A percentile compares a stretch with the other conserved stretches of the same genome.
Evolutionary conservation across 2,888 invertebrate species (phyloP).

Genomic region (Lasioglossum villosulum): DNA sequence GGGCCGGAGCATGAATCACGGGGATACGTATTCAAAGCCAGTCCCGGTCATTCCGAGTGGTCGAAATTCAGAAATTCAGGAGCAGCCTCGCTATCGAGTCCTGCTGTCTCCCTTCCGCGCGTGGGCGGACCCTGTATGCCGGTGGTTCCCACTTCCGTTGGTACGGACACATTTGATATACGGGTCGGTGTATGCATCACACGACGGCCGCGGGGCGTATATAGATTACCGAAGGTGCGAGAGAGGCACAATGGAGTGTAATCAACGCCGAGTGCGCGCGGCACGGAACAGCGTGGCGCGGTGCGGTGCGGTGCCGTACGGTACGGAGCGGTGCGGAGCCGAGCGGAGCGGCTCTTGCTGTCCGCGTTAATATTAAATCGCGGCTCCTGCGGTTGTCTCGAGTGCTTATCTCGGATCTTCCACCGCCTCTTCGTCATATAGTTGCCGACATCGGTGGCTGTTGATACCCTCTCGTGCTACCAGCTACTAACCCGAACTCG

Average conservation of each 20-base stretch:
- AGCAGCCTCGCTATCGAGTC: slow-evolving; percentile 50
- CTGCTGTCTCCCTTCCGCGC: slow-evolving; percentile 12
- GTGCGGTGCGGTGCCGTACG: slow-evolving; percentile 58
- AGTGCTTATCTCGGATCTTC: slow-evolving; percentile 76
- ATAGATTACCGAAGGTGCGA: slow-evolving; percentile 80
- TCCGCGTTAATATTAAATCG: slow-evolving; percentile 79
- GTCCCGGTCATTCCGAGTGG: slow-evolving; percentile 40
- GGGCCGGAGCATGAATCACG: slow-evolving; percentile 43
- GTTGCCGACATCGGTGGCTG: slow-evolving; percentile 62
- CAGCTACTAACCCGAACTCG: slow-evolving; percentile 43
- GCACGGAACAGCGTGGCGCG: slow-evolving; percentile 46
- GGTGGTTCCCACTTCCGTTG: slow-evolving; percentile 73
- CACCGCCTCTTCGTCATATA: slow-evolving; percentile 65
- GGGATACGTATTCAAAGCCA: slow-evolving; percentile 55
- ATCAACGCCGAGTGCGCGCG: slow-evolving; percentile 74
- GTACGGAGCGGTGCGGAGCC: slow-evolving; percentile 56
- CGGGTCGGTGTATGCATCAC: slow-evolving; percentile 75
- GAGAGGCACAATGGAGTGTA: slow-evolving; percentile 78
- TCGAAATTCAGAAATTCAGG: slow-evolving; percentile 65
- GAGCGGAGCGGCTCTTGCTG: slow-evolving; percentile 60
- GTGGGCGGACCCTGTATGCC: slow-evolving; percentile 40
- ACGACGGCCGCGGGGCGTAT: slow-evolving; percentile 58
- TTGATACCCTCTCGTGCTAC: slow-evolving; percentile 54
- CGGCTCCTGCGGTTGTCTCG: slow-evolving; percentile 77
- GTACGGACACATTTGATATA: slow-evolving; percentile 80